A percentile compares a stretch with the other conserved stretches of the same genome.
Conservation (phyloP, 1,140 invertebrate species). For the Orchestia grillus region DNA sequence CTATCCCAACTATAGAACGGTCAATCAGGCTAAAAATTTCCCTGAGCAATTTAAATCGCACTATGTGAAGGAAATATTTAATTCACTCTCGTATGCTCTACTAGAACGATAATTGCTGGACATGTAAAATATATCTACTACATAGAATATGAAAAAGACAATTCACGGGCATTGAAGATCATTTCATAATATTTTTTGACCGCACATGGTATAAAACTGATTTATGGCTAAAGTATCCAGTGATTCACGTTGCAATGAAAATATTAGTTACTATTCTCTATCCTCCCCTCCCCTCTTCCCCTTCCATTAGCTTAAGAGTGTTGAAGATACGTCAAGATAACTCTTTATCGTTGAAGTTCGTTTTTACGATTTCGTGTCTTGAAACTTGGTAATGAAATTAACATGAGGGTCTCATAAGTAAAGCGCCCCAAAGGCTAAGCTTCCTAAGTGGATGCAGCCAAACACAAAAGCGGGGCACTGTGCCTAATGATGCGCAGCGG, state of each 20-base stretch:
- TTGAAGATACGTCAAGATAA: background rate
- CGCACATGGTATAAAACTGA: too few species aligned
- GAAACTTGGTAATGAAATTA: slow-evolving; percentile 35
- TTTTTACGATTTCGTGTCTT: background rate
- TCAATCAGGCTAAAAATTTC: too few species aligned
- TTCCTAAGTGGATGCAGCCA: background rate
- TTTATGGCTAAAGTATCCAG: too few species aligned
- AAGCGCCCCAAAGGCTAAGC: background rate
- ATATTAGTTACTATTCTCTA: background rate
- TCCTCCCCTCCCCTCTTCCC: background rate
- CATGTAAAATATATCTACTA: too few species aligned
- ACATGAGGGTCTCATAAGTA: background rate
- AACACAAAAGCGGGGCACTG: background rate
- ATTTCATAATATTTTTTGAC: too few species aligned
- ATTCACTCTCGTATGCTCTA: too few species aligned
- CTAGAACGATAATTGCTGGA: too few species aligned
- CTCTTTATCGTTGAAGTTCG: background rate
- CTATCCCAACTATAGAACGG: too few species aligned
- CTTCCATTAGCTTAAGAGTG: background rate
- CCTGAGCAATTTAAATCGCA: too few species aligned
- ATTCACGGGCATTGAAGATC: too few species aligned
- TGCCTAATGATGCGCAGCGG: background rate
- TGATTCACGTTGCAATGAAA: background rate
- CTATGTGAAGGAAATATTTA: too few species aligned
- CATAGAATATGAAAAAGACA: too few species aligned